Evolutionary conservation across 2,113 vertebrate genomes (phyloP).

Genomic region (Cepphus grylle): DNA sequence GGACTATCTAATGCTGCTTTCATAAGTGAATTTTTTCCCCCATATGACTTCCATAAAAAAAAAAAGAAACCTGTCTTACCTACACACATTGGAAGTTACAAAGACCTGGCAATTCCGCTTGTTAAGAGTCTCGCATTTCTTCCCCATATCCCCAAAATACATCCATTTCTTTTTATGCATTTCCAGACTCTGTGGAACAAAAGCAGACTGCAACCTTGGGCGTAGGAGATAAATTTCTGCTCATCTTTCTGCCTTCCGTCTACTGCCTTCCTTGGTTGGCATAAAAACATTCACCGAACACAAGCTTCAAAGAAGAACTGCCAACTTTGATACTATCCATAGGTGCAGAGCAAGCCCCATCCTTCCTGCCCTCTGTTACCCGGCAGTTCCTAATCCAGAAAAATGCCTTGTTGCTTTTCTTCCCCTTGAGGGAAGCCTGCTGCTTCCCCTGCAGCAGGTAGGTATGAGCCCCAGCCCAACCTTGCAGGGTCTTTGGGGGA

Average conservation of each 20-base stretch:
- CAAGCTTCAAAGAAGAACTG: neutral
- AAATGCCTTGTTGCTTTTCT: neutral
- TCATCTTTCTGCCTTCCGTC: neutral
- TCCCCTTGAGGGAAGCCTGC: neutral
- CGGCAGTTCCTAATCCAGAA: neutral
- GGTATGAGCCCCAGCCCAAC: neutral
- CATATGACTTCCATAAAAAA: neutral
- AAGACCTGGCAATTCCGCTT: neutral
- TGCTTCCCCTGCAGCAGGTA: neutral
- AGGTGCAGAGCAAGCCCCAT: neutral
- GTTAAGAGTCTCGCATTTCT: neutral
- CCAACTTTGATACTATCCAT: neutral
- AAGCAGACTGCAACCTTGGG: neutral
- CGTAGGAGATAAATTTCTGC: neutral
- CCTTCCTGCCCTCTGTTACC: neutral
- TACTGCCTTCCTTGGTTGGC: neutral
- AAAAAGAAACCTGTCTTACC: neutral
- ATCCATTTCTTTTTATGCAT: neutral
- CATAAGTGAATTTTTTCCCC: neutral
- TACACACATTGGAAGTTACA: neutral
- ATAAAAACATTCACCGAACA: neutral
- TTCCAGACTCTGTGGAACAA: neutral
- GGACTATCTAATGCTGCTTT: neutral
- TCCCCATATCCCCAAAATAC: neutral
- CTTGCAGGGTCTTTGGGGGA: neutral